These are phyloP conservation scores for Peribatodes rhomboidaria DNA, from an alignment of 2,888 invertebrate species.

Conservation along the genomic window DNA sequence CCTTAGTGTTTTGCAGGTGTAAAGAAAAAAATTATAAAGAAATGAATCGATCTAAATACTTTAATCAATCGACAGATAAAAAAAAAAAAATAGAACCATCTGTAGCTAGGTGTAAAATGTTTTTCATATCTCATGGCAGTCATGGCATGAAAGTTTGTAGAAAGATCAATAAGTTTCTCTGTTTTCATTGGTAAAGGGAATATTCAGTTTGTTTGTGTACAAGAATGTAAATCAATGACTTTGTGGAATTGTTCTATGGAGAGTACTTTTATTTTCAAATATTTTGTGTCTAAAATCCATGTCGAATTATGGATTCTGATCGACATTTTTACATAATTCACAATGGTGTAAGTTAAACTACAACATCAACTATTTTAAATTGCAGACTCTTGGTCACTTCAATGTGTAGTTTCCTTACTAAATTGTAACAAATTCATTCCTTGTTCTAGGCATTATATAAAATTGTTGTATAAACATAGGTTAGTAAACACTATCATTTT, in stretches of 20 bases:
- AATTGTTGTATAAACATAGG: slow-evolving; percentile 66
- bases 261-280: slow-evolving; percentile 18
- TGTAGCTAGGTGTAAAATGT: background rate
- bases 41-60: background rate
- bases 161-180: slow-evolving; percentile 49
- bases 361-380: slow-evolving; percentile 37
- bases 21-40: background rate
- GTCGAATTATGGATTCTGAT: slow-evolving; percentile 32
- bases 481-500: slow-evolving; percentile 51
- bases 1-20: background rate
- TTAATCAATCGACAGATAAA: background rate
- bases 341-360: slow-evolving; percentile 52
- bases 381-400: slow-evolving; percentile 26
- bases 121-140: background rate
- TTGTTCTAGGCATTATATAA: slow-evolving; percentile 73
- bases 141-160: slow-evolving; percentile 50
- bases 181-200: slow-evolving; percentile 54
- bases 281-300: slow-evolving; percentile 28
- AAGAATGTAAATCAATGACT: slow-evolving; percentile 38
- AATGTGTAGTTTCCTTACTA: slow-evolving; percentile 61
- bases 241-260: slow-evolving; percentile 32
- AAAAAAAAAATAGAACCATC: background rate
- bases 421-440: slow-evolving; percentile 77
- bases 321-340: slow-evolving; percentile 24
- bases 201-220: slow-evolving; percentile 49